Conservation (phyloP, 2,797 vertebrate species). For the Coendou prehensilis region DNA sequence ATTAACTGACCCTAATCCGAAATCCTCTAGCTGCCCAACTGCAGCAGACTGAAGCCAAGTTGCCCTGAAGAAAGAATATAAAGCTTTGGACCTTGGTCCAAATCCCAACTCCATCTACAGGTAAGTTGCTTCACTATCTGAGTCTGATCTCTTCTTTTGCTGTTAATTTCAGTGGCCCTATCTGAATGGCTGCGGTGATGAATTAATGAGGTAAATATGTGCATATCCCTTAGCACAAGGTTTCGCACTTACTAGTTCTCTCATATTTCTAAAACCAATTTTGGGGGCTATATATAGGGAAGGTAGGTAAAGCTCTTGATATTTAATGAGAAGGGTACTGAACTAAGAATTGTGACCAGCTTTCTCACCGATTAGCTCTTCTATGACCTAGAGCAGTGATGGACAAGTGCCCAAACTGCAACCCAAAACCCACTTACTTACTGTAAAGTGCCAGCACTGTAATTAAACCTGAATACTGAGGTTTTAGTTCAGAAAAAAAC, state of each 20-base stretch:
- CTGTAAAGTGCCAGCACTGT: neutral
- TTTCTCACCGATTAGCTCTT: neutral
- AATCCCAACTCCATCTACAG: neutral
- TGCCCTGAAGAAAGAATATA: neutral
- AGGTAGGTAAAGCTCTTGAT: neutral
- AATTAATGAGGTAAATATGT: neutral
- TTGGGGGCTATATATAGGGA: neutral
- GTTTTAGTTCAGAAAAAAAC: neutral
- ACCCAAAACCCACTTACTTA: neutral
- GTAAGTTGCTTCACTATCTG: slow-evolving; percentile 9
- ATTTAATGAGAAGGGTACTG: neutral
- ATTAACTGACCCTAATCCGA: neutral
- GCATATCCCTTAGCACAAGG: neutral
- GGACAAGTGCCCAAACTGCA: neutral
- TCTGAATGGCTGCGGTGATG: neutral
- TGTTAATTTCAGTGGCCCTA: neutral
- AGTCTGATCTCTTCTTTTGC: neutral
- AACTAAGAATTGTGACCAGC: neutral
- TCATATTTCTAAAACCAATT: neutral
- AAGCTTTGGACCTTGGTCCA: neutral
- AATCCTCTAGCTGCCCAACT: neutral
- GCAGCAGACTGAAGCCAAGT: neutral
- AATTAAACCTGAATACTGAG: neutral
- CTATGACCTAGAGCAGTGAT: neutral
- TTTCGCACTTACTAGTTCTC: neutral